Evolutionary conservation across 2,113 vertebrate species (phyloP).

Genomic region (Pteropus alecto): DNA sequence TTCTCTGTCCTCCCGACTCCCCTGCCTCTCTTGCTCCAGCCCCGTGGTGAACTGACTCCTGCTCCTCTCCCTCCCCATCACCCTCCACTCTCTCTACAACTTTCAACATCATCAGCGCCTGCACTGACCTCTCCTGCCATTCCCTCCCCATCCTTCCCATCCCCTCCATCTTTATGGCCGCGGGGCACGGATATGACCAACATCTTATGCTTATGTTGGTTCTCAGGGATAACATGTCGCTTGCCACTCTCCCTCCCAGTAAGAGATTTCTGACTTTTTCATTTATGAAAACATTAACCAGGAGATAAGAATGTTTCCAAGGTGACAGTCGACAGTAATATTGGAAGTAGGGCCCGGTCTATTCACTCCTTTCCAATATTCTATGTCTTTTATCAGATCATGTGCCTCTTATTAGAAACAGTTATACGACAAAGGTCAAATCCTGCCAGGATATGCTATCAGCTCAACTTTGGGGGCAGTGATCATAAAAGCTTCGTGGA

Average conservation of each 20-base stretch:
- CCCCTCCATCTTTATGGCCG: neutral
- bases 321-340: neutral
- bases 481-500: neutral
- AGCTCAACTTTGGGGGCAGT: neutral
- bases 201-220: neutral
- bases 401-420: neutral
- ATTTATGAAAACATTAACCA: neutral
- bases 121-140: neutral
- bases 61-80: neutral
- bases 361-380: neutral
- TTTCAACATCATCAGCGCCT: neutral
- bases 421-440: neutral
- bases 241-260: neutral
- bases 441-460: neutral
- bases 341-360: neutral
- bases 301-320: neutral
- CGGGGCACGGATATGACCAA: neutral
- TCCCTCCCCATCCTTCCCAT: neutral
- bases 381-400: neutral
- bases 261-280: neutral
- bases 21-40: neutral
- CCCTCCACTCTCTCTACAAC: neutral
- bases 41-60: neutral
- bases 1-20: neutral
- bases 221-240: neutral